phyloP scores from a whole-genome alignment of 2,797 vertebrate species.

The Taeniopygia guttata region DNA sequence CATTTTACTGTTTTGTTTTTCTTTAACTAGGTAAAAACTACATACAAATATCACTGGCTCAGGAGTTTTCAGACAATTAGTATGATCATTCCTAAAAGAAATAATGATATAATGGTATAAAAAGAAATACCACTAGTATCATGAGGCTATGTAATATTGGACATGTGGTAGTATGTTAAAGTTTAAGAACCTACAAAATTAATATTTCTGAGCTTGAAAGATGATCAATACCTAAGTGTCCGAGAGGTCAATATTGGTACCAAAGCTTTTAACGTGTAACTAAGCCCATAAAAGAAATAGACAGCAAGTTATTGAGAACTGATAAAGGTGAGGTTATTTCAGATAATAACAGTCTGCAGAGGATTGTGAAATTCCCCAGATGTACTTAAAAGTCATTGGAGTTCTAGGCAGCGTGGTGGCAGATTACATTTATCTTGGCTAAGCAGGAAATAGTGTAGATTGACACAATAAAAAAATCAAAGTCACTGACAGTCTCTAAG shows the following conservation, averaged over 20 bases:
- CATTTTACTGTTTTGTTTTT: neutral
- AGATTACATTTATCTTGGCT: constrained; percentile 1
- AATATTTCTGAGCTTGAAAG: neutral
- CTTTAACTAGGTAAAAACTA: neutral
- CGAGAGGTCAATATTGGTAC: neutral
- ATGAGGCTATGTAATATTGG: neutral
- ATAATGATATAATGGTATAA: neutral
- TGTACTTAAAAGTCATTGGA: neutral
- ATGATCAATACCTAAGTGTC: neutral
- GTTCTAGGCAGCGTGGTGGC: neutral
- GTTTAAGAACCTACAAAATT: neutral
- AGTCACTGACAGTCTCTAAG: neutral
- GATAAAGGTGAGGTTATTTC: neutral
- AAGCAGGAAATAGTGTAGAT: neutral
- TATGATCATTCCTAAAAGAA: neutral
- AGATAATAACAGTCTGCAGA: neutral
- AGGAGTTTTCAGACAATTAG: neutral
- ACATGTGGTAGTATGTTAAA: neutral
- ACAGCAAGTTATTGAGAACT: neutral
- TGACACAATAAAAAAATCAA: neutral
- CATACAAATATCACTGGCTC: neutral
- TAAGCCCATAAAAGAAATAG: neutral
- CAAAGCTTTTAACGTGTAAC: neutral
- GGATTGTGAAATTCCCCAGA: neutral
- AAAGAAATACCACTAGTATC: neutral